Evolutionary conservation across 2,113 vertebrate genomes (phyloP).

Genomic region (Caranx ignobilis): DNA sequence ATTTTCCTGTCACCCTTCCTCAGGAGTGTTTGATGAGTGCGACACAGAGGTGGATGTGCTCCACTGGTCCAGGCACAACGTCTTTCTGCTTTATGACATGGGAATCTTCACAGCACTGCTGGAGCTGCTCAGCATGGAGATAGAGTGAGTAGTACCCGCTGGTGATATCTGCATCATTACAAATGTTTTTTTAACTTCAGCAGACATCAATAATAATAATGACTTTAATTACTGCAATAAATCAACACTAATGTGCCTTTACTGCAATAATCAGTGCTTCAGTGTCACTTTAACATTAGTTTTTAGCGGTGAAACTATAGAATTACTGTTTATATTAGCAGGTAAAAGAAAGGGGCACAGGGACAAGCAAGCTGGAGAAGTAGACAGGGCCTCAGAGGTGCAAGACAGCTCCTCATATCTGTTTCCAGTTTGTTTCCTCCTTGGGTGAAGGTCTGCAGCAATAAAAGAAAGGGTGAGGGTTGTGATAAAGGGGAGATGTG

Average conservation of each 20-base stretch:
- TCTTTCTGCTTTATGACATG: slow-evolving; percentile 95
- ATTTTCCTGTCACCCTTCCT: not conserved
- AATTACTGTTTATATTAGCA: too few species aligned
- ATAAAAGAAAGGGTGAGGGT: not conserved
- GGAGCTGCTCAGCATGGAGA: slow-evolving; percentile 98
- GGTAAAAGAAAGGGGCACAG: too few species aligned
- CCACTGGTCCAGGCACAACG: slow-evolving; percentile 93
- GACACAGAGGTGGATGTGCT: slow-evolving; percentile 90
- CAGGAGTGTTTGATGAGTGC: slow-evolving; percentile 95
- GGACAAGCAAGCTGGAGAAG: too few species aligned
- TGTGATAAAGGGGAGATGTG: not conserved
- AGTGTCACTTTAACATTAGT: too few species aligned
- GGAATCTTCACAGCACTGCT: slow-evolving; percentile 95
- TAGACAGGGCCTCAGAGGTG: too few species aligned
- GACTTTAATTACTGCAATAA: not conserved
- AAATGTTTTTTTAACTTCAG: not conserved
- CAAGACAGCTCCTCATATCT: not conserved
- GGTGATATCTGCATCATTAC: not conserved
- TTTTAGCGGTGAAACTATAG: too few species aligned
- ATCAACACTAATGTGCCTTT: too few species aligned
- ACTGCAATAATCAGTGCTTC: too few species aligned
- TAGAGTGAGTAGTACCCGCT: slow-evolving; percentile 86
- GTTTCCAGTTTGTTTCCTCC: not conserved
- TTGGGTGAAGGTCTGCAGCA: not conserved
- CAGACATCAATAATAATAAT: too few species aligned